phyloP scores from a whole-genome alignment of 2,113 vertebrate species.

The Camelus bactrianus region DNA sequence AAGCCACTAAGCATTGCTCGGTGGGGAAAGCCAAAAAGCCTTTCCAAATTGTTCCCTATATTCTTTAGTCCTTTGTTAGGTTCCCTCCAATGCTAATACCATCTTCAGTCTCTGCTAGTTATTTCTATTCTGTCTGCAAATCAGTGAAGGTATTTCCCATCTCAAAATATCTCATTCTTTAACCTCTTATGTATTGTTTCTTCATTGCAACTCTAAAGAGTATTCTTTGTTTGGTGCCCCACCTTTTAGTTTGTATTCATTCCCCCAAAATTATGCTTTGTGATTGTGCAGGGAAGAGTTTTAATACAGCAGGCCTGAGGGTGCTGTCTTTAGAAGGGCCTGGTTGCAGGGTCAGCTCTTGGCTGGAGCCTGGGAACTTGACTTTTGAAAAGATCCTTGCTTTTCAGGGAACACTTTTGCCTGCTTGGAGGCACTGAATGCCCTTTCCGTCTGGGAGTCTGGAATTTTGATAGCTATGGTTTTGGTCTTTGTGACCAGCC shows the following conservation, averaged over 20 bases:
- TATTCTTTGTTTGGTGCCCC: background rate
- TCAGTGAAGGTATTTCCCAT: background rate
- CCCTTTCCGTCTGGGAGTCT: background rate
- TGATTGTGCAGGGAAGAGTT: background rate
- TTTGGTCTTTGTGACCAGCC: background rate
- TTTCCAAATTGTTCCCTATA: background rate
- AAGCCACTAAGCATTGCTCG: background rate
- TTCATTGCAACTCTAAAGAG: background rate
- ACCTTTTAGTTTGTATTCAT: background rate
- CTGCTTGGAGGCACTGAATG: background rate
- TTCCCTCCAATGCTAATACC: background rate
- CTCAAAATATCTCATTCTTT: background rate
- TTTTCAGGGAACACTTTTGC: background rate
- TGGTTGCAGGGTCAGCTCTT: background rate
- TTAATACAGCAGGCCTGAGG: background rate
- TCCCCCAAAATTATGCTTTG: background rate
- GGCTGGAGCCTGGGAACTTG: background rate
- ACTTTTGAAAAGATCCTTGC: background rate
- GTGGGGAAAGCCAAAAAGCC: background rate
- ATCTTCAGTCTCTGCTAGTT: background rate
- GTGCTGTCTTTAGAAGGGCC: background rate
- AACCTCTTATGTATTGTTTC: background rate
- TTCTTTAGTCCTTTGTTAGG: background rate
- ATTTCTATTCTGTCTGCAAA: background rate
- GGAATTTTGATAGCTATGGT: background rate